Percentiles rank a stretch among this genome's conserved stretches.
Conservation (phyloP, 2,797 vertebrate genomes). For the Smutsia temminckii region DNA sequence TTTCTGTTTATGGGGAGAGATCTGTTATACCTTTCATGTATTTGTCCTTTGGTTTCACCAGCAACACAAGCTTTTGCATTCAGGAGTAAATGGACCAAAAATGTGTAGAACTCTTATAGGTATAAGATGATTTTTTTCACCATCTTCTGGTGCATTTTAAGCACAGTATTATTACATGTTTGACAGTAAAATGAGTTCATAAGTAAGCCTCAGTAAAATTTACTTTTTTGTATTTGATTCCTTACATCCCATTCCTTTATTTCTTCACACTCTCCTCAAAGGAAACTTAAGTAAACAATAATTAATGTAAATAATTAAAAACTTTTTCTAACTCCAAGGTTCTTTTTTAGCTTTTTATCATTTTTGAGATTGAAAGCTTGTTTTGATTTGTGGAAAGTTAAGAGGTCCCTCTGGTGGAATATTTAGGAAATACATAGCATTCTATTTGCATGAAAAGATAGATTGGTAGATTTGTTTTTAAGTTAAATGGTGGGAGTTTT, state of each 20-base stretch:
- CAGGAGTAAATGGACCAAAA: background rate
- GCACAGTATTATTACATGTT: background rate
- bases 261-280: background rate
- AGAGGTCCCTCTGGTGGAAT: slow-evolving; percentile 77
- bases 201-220: background rate
- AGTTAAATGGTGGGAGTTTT: background rate
- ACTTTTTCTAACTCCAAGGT: slow-evolving; percentile 16
- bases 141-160: background rate
- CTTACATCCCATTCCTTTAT: background rate
- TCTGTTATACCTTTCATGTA: background rate
- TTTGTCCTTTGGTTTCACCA: slow-evolving; percentile 19
- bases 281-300: slow-evolving; percentile 39
- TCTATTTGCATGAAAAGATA: slow-evolving; percentile 9
- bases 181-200: slow-evolving; percentile 25
- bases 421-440: slow-evolving; percentile 55
- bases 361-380: slow-evolving; percentile 16
- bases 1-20: background rate
- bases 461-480: background rate
- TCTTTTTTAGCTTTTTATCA: background rate
- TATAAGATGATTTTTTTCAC: background rate
- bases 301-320: slow-evolving; percentile 25
- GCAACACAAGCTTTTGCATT: slow-evolving; percentile 1
- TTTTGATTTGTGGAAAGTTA: slow-evolving; percentile 47
- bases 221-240: slow-evolving; percentile 4
- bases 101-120: background rate